A percentile compares a stretch with the other conserved stretches of the same genome.
These are phyloP conservation scores for Galerucella calmariensis DNA, from an alignment of 2,888 invertebrate species.

Conservation along the genomic window DNA sequence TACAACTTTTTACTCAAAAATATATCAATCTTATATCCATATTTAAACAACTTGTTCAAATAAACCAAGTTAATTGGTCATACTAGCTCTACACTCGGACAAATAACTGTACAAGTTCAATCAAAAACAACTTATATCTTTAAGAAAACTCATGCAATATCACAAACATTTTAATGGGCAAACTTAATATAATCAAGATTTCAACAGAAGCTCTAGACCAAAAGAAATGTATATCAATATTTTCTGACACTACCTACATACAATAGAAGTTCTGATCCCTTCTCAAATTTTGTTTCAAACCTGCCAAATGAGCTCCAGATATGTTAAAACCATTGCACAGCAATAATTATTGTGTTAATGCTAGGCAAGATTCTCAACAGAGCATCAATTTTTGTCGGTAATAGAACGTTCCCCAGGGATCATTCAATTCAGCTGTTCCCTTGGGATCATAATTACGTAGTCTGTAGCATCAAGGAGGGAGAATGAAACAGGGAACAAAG, in stretches of 20 bases:
- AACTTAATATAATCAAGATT: slow-evolving; percentile 15
- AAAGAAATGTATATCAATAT: slow-evolving; percentile 15
- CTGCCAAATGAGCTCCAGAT: too few species aligned
- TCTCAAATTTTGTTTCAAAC: not conserved
- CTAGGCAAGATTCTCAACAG: too few species aligned
- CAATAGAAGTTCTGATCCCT: not conserved
- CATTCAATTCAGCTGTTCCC: too few species aligned
- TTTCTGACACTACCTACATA: not conserved
- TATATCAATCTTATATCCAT: slow-evolving; percentile 30
- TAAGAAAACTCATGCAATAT: slow-evolving; percentile 37
- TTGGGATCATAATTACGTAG: too few species aligned
- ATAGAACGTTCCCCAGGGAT: too few species aligned
- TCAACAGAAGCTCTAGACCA: slow-evolving; percentile 13
- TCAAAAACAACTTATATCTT: slow-evolving; percentile 22
- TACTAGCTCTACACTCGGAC: slow-evolving; percentile 1
- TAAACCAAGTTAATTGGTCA: slow-evolving; percentile 19
- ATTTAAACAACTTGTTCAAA: slow-evolving; percentile 31
- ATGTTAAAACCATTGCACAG: too few species aligned
- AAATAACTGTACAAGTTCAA: slow-evolving; percentile 34
- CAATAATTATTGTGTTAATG: too few species aligned
- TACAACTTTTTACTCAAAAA: slow-evolving; percentile 36
- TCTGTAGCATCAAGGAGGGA: too few species aligned
- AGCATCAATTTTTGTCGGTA: too few species aligned
- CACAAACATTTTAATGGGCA: slow-evolving; percentile 46
- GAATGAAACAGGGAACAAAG: too few species aligned